phyloP scores from a whole-genome alignment of 37 sponge, comb jelly and placozoan genomes.

The Geodia barretti region DNA sequence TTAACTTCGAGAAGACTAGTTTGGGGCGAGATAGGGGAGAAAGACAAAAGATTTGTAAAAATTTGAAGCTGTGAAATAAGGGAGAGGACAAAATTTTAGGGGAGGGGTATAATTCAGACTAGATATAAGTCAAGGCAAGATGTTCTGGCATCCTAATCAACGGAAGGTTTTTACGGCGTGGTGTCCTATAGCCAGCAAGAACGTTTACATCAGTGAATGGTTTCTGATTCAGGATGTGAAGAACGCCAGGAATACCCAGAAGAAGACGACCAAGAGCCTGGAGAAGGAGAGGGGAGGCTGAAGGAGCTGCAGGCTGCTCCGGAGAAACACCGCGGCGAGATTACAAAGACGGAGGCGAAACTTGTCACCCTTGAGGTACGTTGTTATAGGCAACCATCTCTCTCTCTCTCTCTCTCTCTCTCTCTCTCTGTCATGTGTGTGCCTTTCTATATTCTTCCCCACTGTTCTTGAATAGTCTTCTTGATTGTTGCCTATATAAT shows the following conservation, averaged over 20 bases:
- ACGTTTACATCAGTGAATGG: not conserved
- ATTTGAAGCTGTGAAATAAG: no score
- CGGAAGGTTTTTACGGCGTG: no score
- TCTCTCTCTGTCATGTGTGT: no score
- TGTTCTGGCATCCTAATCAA: no score
- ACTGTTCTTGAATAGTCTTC: not conserved
- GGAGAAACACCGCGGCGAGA: constrained; percentile 66
- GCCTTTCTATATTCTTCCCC: no score
- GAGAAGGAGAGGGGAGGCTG: constrained; percentile 86
- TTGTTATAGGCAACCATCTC: not conserved
- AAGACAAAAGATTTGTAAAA: no score
- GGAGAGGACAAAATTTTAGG: no score
- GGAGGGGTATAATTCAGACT: no score
- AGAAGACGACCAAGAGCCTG: constrained; percentile 73
- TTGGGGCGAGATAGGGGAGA: no score
- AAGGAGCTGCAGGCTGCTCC: constrained; percentile 78
- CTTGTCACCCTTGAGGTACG: constrained; percentile 64
- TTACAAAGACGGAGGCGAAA: constrained; percentile 60
- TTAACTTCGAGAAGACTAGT: no score
- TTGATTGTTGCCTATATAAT: not conserved
- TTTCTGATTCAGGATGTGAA: constrained; percentile 85
- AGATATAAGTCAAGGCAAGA: no score
- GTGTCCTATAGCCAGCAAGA: no score
- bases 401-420: not conserved
- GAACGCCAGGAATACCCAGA: constrained; percentile 68